Evolutionary conservation across 2,113 vertebrate genomes (phyloP).

Genomic region (Gymnobelideus leadbeateri): DNA sequence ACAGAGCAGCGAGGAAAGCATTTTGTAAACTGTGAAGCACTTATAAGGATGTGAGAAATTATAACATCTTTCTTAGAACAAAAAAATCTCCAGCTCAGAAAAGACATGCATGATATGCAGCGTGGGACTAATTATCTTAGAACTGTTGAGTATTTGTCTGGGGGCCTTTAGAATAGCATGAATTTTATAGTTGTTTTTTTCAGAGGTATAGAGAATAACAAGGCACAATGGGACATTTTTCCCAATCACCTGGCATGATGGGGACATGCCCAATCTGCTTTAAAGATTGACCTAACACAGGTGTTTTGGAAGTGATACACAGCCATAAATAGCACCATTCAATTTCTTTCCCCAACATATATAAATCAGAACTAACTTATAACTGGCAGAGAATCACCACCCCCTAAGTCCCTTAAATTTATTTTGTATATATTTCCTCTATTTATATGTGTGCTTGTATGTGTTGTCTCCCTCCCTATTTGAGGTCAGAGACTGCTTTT

Average conservation of each 20-base stretch:
- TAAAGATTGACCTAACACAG: neutral
- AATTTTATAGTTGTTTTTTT: neutral
- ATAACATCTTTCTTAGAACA: neutral
- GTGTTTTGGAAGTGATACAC: neutral
- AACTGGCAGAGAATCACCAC: neutral
- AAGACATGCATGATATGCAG: neutral
- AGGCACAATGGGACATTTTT: neutral
- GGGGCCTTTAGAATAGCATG: neutral
- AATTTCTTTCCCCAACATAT: neutral
- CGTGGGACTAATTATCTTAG: neutral
- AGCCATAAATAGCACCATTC: neutral
- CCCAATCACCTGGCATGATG: neutral
- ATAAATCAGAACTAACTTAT: neutral
- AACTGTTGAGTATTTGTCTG: neutral
- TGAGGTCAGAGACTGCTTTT: neutral
- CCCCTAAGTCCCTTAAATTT: neutral
- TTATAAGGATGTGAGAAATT: too few relatives aligned
- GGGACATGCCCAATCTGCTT: neutral
- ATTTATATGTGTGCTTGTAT: neutral
- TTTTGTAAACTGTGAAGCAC: too few relatives aligned
- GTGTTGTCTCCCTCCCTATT: neutral
- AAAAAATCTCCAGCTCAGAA: neutral
- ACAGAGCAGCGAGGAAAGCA: too few relatives aligned
- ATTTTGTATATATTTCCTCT: neutral
- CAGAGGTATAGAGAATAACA: neutral